Evolutionary conservation across 2,113 vertebrate genomes (phyloP).

Genomic region (Esox niger): DNA sequence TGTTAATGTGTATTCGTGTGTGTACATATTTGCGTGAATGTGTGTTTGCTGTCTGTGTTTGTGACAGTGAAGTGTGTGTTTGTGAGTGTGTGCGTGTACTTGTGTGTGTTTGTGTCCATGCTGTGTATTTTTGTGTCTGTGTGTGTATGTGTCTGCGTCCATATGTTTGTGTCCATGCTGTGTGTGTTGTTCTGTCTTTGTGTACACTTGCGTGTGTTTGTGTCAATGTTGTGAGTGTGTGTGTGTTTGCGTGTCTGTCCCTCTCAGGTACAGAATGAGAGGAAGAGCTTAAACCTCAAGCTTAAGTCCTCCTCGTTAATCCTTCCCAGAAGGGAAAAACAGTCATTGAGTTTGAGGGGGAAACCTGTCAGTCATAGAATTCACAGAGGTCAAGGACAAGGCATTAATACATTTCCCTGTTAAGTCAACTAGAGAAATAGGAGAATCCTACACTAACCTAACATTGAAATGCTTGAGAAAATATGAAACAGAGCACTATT

Average conservation of each 20-base stretch:
- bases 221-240: background rate
- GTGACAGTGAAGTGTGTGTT: background rate
- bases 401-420: background rate
- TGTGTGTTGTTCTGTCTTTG: too few species aligned
- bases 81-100: background rate
- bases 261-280: conserved; percentile 6
- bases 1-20: background rate
- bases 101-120: background rate
- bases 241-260: background rate
- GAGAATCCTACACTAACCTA: too few species aligned
- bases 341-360: conserved; percentile 28
- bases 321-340: conserved; percentile 18
- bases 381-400: conserved; percentile 18
- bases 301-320: conserved; percentile 22
- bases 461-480: background rate
- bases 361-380: conserved; percentile 13
- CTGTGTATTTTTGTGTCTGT: background rate
- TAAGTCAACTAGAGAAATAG: background rate
- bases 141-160: background rate
- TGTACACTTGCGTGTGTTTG: background rate
- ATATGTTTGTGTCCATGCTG: background rate
- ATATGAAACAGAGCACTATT: background rate
- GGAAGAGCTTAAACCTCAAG: background rate
- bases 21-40: conserved; percentile 2
- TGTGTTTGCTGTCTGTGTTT: background rate